Evolutionary conservation across 2,888 invertebrate species (phyloP).

Genomic region (Drosophila paramelanica): DNA sequence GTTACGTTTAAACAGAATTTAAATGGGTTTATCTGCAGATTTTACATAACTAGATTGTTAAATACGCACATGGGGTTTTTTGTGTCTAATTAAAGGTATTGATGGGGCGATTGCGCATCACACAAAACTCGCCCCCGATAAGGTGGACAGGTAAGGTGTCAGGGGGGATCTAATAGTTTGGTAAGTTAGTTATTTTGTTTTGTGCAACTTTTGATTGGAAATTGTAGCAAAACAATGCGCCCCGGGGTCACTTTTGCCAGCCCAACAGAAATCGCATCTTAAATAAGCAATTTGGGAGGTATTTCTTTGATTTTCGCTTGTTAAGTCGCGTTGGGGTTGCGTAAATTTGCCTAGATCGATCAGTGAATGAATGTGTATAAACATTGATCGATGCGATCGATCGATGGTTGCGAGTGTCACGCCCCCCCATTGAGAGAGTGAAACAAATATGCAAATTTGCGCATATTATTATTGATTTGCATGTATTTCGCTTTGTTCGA

Average conservation of each 20-base stretch:
- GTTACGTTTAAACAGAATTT: background rate
- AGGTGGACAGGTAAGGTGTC: slow-evolving; percentile 1
- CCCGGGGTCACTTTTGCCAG: slow-evolving; percentile 14
- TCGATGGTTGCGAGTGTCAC: slow-evolving; percentile 36
- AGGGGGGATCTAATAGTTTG: slow-evolving; percentile 18
- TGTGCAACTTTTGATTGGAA: slow-evolving; percentile 65
- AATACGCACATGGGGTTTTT: slow-evolving; percentile 8
- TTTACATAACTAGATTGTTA: background rate
- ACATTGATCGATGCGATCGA: slow-evolving; percentile 48
- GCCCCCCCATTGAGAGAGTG: slow-evolving; percentile 41
- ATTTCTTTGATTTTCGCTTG: slow-evolving; percentile 16
- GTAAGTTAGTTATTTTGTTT: slow-evolving; percentile 36
- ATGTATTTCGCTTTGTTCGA: slow-evolving; percentile 32
- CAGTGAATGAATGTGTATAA: slow-evolving; percentile 31
- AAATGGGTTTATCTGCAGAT: too few species aligned
- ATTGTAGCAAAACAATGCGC: slow-evolving; percentile 58
- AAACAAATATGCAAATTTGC: slow-evolving; percentile 74
- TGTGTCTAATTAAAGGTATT: slow-evolving; percentile 48
- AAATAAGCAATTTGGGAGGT: slow-evolving; percentile 12
- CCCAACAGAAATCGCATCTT: slow-evolving; percentile 10
- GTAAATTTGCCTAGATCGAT: slow-evolving; percentile 43
- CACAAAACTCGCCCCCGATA: too few species aligned
- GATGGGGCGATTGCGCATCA: slow-evolving; percentile 22
- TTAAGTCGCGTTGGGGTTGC: slow-evolving; percentile 13
- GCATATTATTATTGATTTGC: slow-evolving; percentile 56